Conservation (phyloP, 2,888 invertebrate species). For the Empis livida region DNA sequence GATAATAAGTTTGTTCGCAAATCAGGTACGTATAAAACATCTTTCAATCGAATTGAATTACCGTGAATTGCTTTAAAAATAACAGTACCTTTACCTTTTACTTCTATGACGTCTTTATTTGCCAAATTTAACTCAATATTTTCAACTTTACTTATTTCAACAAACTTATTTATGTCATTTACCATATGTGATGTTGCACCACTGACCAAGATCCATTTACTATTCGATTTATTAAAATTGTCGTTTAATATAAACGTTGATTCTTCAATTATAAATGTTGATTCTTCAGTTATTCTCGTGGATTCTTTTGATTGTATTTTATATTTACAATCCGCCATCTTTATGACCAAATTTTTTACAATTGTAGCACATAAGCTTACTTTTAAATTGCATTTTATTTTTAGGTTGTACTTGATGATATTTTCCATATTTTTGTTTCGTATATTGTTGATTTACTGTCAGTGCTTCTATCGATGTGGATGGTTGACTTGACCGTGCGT, state of each 20-base stretch:
- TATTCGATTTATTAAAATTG: neutral
- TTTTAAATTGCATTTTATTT: too few relatives aligned
- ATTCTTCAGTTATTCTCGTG: neutral
- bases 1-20: slow-evolving; percentile 3
- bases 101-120: neutral
- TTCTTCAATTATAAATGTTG: neutral
- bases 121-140: neutral
- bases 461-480: slow-evolving; percentile 1
- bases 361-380: neutral
- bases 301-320: neutral
- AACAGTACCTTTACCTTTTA: neutral
- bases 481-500: slow-evolving; percentile 2
- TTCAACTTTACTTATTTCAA: neutral
- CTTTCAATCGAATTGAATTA: neutral
- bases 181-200: slow-evolving; percentile 7
- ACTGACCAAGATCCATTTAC: slow-evolving; percentile 3
- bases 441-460: neutral
- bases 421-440: too few relatives aligned
- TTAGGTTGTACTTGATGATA: too few relatives aligned
- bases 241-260: neutral
- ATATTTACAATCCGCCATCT: slow-evolving; percentile 4
- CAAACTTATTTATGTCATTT: neutral
- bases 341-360: slow-evolving; percentile 7
- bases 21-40: slow-evolving; percentile 2
- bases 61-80: too few relatives aligned